phyloP scores from a whole-genome alignment of 2,113 vertebrate genomes.

The Glaucidium brasilianum region DNA sequence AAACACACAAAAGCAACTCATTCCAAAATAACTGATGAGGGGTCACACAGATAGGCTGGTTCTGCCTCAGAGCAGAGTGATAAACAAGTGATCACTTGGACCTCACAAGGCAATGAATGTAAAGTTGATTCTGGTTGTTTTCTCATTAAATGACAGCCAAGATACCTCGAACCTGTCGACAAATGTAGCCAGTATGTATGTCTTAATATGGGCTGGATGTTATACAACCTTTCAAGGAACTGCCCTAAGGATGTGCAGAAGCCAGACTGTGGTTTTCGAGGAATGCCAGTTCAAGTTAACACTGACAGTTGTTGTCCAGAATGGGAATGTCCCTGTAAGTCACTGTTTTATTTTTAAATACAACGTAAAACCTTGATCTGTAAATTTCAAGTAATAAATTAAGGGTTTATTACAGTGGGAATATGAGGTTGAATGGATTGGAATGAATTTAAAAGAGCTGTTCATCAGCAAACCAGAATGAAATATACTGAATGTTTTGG shows the following conservation, averaged over 20 bases:
- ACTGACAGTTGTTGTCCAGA: conserved; percentile 91
- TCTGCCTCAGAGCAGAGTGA: background rate
- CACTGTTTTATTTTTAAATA: background rate
- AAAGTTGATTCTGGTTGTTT: background rate
- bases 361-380: background rate
- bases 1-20: background rate
- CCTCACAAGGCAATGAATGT: background rate
- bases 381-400: background rate
- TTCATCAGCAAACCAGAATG: background rate
- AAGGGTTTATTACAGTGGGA: background rate
- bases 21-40: background rate
- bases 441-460: background rate
- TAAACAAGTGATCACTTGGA: rapidly evolving
- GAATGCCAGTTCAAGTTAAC: conserved; percentile 90
- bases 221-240: conserved; percentile 91
- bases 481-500: background rate
- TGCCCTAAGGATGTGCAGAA: conserved; percentile 85
- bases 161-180: conserved; percentile 87
- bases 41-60: background rate
- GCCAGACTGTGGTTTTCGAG: conserved; percentile 91
- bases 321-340: conserved; percentile 97
- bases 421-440: background rate
- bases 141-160: conserved; percentile 64
- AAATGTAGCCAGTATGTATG: conserved; percentile 93
- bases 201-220: conserved; percentile 86